Conservation (phyloP, 2,113 vertebrate species). For the Tetrao urogallus region DNA sequence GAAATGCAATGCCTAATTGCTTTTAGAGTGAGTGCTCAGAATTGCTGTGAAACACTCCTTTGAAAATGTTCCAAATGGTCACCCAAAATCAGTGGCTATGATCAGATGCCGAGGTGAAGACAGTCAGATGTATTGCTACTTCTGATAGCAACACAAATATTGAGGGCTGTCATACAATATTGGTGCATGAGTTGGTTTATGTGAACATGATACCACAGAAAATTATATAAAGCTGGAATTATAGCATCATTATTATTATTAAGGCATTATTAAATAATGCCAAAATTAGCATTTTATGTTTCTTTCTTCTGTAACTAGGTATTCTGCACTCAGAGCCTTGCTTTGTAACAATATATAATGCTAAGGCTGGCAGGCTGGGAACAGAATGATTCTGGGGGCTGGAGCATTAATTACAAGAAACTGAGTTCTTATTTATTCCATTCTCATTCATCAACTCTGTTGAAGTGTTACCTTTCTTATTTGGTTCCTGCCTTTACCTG, state of each 20-base stretch:
- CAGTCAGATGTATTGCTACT: background rate
- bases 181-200: background rate
- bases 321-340: background rate
- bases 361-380: background rate
- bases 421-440: background rate
- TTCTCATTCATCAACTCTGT: background rate
- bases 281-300: conserved; percentile 45
- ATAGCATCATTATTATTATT: background rate
- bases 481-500: conserved; percentile 20
- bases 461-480: background rate
- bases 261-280: conserved; percentile 46
- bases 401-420: conserved; percentile 16
- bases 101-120: background rate
- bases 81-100: background rate
- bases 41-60: background rate
- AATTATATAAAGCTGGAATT: background rate
- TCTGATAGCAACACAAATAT: background rate
- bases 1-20: background rate
- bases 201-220: background rate
- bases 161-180: background rate
- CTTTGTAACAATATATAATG: background rate
- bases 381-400: background rate
- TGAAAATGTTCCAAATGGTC: background rate
- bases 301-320: conserved; percentile 1
- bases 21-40: background rate